Percentiles rank a stretch among this genome's conserved stretches.
phyloP scores from a whole-genome alignment of 2,113 vertebrate genomes.

The Gymnobelideus leadbeateri region DNA sequence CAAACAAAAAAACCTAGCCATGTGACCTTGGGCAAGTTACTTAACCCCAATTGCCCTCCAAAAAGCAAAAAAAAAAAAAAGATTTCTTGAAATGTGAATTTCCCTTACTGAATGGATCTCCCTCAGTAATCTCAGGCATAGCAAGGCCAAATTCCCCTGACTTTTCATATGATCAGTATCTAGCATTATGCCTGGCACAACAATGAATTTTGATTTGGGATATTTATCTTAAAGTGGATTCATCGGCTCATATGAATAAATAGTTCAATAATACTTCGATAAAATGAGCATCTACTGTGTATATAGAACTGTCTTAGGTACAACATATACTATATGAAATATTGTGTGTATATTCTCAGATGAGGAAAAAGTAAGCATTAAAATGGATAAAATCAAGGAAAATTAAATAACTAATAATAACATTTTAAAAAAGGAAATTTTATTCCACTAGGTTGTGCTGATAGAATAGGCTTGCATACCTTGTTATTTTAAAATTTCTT shows the following conservation, averaged over 20 bases:
- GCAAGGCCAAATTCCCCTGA: neutral
- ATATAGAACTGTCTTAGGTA: neutral
- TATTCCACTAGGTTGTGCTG: neutral
- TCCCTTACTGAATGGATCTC: neutral
- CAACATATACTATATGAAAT: neutral
- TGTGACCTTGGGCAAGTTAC: too few species aligned
- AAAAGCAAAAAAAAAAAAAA: too few species aligned
- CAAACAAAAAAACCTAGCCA: too few species aligned
- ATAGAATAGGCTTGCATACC: neutral
- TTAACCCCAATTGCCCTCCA: too few species aligned
- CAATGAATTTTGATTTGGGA: neutral
- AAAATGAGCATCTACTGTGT: neutral
- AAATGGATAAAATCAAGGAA: neutral
- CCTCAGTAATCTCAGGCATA: neutral
- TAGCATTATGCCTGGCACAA: neutral
- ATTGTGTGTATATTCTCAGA: neutral
- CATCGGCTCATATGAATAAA: neutral
- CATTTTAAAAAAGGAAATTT: neutral
- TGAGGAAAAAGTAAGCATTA: neutral
- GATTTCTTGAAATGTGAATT: neutral
- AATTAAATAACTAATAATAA: neutral
- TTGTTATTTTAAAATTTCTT: neutral
- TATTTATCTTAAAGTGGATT: neutral
- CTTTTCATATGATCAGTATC: neutral
- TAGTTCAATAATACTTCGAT: neutral